Base-by-base conservation (phyloP, 1,140 invertebrate genomes). In the Panagrolaimus sp. region DNA sequence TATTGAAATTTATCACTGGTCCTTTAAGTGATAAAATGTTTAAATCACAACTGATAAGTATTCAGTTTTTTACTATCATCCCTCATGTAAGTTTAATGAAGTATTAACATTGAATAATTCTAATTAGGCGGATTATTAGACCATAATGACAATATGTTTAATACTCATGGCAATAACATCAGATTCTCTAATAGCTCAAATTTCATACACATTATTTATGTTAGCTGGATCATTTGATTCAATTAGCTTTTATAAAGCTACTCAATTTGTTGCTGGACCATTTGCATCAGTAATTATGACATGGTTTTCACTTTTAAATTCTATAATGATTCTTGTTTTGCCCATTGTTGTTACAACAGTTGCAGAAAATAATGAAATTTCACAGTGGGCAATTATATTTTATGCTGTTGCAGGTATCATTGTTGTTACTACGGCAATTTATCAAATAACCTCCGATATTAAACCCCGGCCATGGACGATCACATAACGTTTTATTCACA, bases 111-210 rank as follows among this genome's bases (percentile, higher is more conserved):
- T 38, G 2, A 38, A 38, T 38, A 7, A 38, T 38, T 38, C 75
- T n/a, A n/a, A 16, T 43, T 78, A n/a, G n/a, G n/a, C n/a, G n/a
- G n/a, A n/a, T 27, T 78, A 70, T 25, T 72, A 79, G 51, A 67
- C 72, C 38, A 61, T 63, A 14, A 78, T 79, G 72, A 71, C 78
- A 11, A 53, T 63, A 45, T 82, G 77, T 38, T 81, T 80, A 57
- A 47, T 73, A 13, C 53, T 69, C 5, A 25, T 79, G 8, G 76
- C 79, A 9, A 51, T 81, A 8, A 64, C 78, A 16, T 79, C 31
- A 38, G 7, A 38, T 38, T 38, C 31, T 38, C 2, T 68, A 11
- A 63, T 73, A 20, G 70, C 67, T 16, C 74, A 80, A 66, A 43
- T 66, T n/a, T 78, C 48, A n/a, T 79, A 79, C 44, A 81, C 76